Base-by-base conservation (phyloP, 2,888 invertebrate genomes). In the Eutolmus rufibarbis region DNA sequence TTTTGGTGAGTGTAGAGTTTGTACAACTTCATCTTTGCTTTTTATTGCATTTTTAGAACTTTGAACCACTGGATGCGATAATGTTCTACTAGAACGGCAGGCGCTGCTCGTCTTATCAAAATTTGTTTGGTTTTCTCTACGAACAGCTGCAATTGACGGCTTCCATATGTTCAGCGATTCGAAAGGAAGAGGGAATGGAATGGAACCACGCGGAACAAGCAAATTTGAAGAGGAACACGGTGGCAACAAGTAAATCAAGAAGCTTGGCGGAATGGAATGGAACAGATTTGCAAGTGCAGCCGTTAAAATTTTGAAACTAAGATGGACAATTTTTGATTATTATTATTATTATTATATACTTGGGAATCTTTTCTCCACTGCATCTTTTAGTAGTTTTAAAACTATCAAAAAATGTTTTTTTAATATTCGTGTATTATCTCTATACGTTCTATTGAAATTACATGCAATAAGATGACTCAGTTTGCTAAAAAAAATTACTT, bases 1-100 rank as follows among this genome's bases (percentile, higher is more conserved):
- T 86, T 86, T 57, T 86, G 86, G 28, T 86, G 86, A 1, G 78
- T 86, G 23, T 86, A 86, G 2, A 86, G 37, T 40, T 86, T 86
- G 37, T 86, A 86, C 4, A 76, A 57, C 23, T 86, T 86, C 86
- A 86, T 86, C 78, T 86, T 51, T 14, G n/a, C 2, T 40, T 8
- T 19, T 43, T 46, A 79, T 5, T 23, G 16, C 76, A 76, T 37
- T 16, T 76, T 34, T 8, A 76, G 76, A 76, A 76, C 76, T 76
- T 76, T 76, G 76, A n/a, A 76, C 76, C 16, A 34, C 28, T 37
- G 23, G 12, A 1, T 28, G 66, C 66, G 66, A 66, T 66, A 66
- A 66, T 66, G 4, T 66, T 8, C 66, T 28, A 28, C 12, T 23
- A 12, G 12, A 66, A 66, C 66, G 1, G 14, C 12, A 28, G 12